Base-by-base conservation (phyloP, 2,888 invertebrate species). In the Perizoma flavofasciatum region DNA sequence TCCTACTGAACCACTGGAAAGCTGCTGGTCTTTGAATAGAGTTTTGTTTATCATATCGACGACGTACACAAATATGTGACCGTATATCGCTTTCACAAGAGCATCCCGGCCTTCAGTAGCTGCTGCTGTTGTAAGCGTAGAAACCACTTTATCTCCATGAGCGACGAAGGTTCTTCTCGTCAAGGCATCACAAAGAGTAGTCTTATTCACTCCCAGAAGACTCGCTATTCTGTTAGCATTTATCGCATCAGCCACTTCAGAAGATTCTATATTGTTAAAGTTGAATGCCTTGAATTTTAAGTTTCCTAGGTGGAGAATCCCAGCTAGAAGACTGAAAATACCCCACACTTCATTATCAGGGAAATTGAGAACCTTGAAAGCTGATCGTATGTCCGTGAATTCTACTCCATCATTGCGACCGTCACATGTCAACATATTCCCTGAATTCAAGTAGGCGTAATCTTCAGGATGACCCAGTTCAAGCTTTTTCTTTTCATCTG, bases 351-450 rank as follows among this genome's bases (percentile, higher is more conserved):
- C 98, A 37, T 94, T 93, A 47, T 98, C 96, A 6, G 94, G 92
- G 78, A 98, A 98, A 84, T 97, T 97, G 0, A 98, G 93, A 0
- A 98, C 96, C 87, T 97, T 97, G 94, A 98, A 96, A n/a, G 99
- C 98, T 0, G 96, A 96, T 61, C 96, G 93, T 61, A 99, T 96
- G 73, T 97, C 96, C 4, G 96, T 94, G 85, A 98, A 98, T 79
- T 98, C 98, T 65, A 95, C 89, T 0, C 94, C 93, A 82, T 99
- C 98, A 78, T 97, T 95, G 54, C 97, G 92, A 0, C 97, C 97
- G 51, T 96, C 96, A 75, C 97, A 97, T 0, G 93, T 94, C 52
- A 96, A 86, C 75, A 94, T 94, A 65, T 95, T 95, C 0, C 98
- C 97, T 68, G 96, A 96, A 66, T 95, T 95, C 41, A 98, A 91